Conservation (phyloP, 2,797 vertebrate genomes). For the Florisuga fusca region DNA sequence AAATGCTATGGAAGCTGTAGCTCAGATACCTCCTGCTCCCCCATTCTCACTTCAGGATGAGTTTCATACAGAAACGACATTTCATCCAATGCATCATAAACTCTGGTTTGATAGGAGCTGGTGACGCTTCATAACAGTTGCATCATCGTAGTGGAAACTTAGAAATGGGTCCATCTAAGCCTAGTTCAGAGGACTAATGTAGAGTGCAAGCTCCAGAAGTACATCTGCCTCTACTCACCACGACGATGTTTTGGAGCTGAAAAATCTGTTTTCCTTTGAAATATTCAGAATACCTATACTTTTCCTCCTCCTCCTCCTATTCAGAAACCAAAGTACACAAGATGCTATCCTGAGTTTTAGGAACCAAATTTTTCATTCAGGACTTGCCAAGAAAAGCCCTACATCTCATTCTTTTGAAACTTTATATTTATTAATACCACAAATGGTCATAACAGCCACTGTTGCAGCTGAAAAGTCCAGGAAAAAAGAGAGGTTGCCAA, state of each 20-base stretch:
- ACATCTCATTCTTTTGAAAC: not conserved
- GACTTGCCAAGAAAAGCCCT: not conserved
- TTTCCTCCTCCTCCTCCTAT: not conserved
- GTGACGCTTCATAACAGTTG: not conserved
- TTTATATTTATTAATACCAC: not conserved
- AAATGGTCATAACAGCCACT: not conserved
- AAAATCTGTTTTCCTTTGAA: not conserved
- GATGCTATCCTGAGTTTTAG: not conserved
- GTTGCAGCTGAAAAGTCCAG: not conserved
- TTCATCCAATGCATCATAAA: not conserved
- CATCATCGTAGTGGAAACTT: not conserved
- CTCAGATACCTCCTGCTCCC: not conserved
- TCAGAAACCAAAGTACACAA: not conserved
- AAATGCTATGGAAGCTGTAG: not conserved
- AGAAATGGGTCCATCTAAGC: not conserved
- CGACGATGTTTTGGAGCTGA: not conserved
- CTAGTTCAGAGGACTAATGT: not conserved
- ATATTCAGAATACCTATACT: not conserved
- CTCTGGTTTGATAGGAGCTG: not conserved
- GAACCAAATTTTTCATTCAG: not conserved
- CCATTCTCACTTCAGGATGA: not conserved
- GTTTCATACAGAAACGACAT: not conserved
- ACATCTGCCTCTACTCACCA: not conserved
- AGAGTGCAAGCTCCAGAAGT: not conserved
- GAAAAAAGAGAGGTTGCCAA: not conserved